Evolutionary conservation across 2,113 vertebrate genomes (phyloP).

Genomic region (Orthonyx spaldingii): DNA sequence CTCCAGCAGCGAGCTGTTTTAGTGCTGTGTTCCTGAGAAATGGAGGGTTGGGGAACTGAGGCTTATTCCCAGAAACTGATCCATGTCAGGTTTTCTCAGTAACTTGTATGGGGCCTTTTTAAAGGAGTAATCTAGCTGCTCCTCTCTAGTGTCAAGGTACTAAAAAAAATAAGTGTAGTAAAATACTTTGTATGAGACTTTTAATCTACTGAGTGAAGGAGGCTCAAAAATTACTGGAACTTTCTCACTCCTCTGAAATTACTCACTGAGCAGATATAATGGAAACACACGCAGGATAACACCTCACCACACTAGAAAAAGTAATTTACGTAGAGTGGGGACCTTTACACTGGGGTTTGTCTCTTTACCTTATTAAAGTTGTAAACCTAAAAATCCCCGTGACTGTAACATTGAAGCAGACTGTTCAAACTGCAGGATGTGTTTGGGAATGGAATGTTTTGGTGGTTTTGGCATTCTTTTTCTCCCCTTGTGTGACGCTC

Average conservation of each 20-base stretch:
- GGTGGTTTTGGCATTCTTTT: not conserved
- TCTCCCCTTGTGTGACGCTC: not conserved
- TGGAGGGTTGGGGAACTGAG: not conserved
- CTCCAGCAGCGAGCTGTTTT: not conserved
- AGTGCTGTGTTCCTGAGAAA: not conserved
- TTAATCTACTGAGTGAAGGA: not conserved
- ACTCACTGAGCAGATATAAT: not conserved
- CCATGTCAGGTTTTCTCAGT: not conserved
- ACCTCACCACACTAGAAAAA: not conserved
- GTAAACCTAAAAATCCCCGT: not conserved
- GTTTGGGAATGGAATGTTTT: not conserved
- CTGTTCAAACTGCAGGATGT: not conserved
- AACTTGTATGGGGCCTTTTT: not conserved
- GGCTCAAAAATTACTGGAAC: constrained; percentile 4
- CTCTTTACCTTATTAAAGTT: not conserved
- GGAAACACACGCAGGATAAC: not conserved
- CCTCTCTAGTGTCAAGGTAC: not conserved
- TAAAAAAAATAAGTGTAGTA: not conserved
- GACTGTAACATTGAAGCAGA: not conserved
- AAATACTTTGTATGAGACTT: not conserved
- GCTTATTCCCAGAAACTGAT: not conserved
- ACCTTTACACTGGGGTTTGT: not conserved
- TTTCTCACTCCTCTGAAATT: not conserved
- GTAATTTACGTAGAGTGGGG: not conserved
- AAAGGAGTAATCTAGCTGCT: not conserved